These are phyloP conservation scores for Tetramorium simillimum DNA, from an alignment of 1,140 invertebrate species.

Conservation along the genomic window DNA sequence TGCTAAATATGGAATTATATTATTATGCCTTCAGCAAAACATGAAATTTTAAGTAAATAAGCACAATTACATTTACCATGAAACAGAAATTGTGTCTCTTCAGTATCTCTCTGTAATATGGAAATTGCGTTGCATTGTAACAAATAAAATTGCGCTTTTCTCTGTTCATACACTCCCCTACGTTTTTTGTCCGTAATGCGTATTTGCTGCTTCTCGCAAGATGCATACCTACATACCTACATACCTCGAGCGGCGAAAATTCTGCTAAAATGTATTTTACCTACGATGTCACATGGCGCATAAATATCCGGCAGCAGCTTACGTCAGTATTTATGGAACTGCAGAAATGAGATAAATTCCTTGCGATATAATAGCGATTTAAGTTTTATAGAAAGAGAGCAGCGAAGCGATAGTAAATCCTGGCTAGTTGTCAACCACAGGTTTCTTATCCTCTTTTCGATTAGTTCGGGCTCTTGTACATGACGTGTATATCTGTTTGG, in stretches of 20 bases:
- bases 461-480: neutral
- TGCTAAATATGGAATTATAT: neutral
- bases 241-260: neutral
- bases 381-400: neutral
- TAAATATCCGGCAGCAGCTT: conserved; percentile 21
- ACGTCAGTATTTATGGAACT: neutral
- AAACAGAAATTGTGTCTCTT: neutral
- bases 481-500: neutral
- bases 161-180: neutral
- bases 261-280: neutral
- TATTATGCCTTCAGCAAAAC: neutral
- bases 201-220: neutral
- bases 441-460: conserved; percentile 22
- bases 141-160: neutral
- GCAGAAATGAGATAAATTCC: neutral
- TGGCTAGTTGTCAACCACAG: conserved; percentile 33
- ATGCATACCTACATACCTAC: neutral
- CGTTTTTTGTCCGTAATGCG: neutral
- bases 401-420: conserved; percentile 32
- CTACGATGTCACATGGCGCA: no score
- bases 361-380: conserved; percentile 18
- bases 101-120: neutral
- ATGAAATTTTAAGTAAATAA: neutral
- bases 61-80: neutral
- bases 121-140: neutral